Evolutionary conservation across 2,888 invertebrate genomes (phyloP).

Genomic region (Phyllotreta cruciferae): DNA sequence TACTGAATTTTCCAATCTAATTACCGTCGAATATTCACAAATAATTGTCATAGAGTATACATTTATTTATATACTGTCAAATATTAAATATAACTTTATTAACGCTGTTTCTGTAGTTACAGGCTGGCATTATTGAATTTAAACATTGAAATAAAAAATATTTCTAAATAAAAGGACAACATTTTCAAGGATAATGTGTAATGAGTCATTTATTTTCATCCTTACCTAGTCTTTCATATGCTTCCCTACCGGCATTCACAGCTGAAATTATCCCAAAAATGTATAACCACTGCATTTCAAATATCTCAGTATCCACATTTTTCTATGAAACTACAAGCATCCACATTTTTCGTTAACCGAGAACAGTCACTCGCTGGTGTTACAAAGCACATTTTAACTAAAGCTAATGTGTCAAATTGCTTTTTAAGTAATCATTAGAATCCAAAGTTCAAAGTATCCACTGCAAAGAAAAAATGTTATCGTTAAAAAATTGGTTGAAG

Average conservation of each 20-base stretch:
- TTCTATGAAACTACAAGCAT: slow-evolving; percentile 24
- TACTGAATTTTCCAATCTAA: too few species aligned
- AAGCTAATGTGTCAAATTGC: neutral
- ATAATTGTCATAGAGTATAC: too few species aligned
- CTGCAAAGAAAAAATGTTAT: neutral
- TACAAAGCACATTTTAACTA: slow-evolving; percentile 11
- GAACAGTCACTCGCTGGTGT: neutral
- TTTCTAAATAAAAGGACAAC: too few species aligned
- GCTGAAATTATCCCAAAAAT: slow-evolving; percentile 30
- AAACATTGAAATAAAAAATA: too few species aligned
- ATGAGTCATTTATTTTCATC: neutral
- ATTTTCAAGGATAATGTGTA: neutral
- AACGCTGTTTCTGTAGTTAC: too few species aligned
- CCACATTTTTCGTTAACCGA: slow-evolving; percentile 5
- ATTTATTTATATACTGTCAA: too few species aligned
- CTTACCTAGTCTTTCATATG: slow-evolving; percentile 34
- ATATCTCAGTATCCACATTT: slow-evolving; percentile 31
- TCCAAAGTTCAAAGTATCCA: neutral
- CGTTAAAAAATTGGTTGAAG: too few species aligned
- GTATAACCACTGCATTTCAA: slow-evolving; percentile 35
- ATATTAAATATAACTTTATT: too few species aligned
- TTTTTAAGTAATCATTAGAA: slow-evolving; percentile 24
- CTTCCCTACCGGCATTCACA: slow-evolving; percentile 32
- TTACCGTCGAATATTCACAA: too few species aligned
- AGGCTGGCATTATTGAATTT: too few species aligned